Evolutionary conservation across 2,888 invertebrate species (phyloP), one percentile per base, ranked within the genome.

Genomic region (Dugesia japonica): DNA sequence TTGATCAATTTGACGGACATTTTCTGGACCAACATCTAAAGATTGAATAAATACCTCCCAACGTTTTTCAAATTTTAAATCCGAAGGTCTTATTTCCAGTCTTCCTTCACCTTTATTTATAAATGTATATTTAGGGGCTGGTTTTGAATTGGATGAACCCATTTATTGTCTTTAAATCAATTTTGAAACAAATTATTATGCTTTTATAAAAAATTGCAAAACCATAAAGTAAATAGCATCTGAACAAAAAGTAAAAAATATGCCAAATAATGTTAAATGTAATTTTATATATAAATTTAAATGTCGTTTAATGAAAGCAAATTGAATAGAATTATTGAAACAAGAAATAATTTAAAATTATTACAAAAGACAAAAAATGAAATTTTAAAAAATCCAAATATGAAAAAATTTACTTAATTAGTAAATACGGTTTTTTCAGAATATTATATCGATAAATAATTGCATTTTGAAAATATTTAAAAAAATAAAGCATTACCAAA

Each of bases 1-100:
- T 71, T 71, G 26, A 33, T 76, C 76, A 42, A 76, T 76, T 75
- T 71, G 28, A 23, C 31, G 13, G 4, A 42, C 72, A 26, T 73
- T 76, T 38, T 76, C 76, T 17, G 76, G 76, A 15, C 73, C 76
- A 23, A 76, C 76, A 38, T 76, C 76, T 23, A 76, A 23, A 9
- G 76, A 76, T 26, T 75, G 27, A 20, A 76, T 76, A 23, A 76
- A 76, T 17, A 33, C 31, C 1, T 75, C 33, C 76, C 76, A 76
- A 42, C 74, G 74, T n/a, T 38, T 28, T 31, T 73, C 74, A 23
- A 33, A 73, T 28, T 73, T 7, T n/a, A 33, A 28, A 33, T 33
- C 17, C 9, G 31, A 7, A 1, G 28, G 31, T 23, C 9, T 31
- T 13, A 17, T 33, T 33, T 73, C 33, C 17, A 56, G 17, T 9